These are phyloP conservation scores for Aphidoletes aphidimyza DNA, from an alignment of 2,888 invertebrate species.

Conservation along the genomic window DNA sequence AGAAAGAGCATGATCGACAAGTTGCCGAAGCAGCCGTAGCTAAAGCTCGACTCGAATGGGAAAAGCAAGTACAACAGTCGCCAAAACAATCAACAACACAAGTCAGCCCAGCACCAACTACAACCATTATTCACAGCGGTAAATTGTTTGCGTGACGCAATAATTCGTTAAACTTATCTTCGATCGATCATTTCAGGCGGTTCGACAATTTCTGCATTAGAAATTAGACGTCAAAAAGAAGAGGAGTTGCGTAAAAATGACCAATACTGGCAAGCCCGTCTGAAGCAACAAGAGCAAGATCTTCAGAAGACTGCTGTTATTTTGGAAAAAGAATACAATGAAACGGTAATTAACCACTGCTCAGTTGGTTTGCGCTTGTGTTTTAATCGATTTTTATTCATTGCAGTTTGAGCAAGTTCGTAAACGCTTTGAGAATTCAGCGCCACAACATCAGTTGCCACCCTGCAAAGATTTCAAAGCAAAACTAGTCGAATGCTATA, in stretches of 20 bases:
- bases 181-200: slow-evolving; percentile 59
- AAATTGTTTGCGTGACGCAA: background rate
- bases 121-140: slow-evolving; percentile 53
- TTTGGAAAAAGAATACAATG: slow-evolving; percentile 71
- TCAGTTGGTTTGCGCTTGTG: slow-evolving; percentile 32
- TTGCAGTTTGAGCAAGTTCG: slow-evolving; percentile 63
- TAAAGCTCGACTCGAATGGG: slow-evolving; percentile 1
- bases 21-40: slow-evolving; percentile 4
- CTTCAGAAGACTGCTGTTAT: slow-evolving; percentile 70
- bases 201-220: slow-evolving; percentile 64
- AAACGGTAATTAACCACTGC: slow-evolving; percentile 64
- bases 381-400: slow-evolving; percentile 57
- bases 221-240: slow-evolving; percentile 69
- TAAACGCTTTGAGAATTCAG: slow-evolving; percentile 64
- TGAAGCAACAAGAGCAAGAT: slow-evolving; percentile 69
- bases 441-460: slow-evolving; percentile 64
- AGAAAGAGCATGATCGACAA: slow-evolving; percentile 15
- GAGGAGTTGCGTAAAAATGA: slow-evolving; percentile 71
- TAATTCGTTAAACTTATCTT: too few relatives aligned
- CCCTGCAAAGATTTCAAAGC: slow-evolving; percentile 70
- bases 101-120: slow-evolving; percentile 55
- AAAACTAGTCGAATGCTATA: slow-evolving; percentile 72
- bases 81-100: slow-evolving; percentile 56
- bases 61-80: background rate
- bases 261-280: slow-evolving; percentile 71